phyloP scores from a whole-genome alignment of 1,140 invertebrate species.

The Diorhabda sublineata region DNA sequence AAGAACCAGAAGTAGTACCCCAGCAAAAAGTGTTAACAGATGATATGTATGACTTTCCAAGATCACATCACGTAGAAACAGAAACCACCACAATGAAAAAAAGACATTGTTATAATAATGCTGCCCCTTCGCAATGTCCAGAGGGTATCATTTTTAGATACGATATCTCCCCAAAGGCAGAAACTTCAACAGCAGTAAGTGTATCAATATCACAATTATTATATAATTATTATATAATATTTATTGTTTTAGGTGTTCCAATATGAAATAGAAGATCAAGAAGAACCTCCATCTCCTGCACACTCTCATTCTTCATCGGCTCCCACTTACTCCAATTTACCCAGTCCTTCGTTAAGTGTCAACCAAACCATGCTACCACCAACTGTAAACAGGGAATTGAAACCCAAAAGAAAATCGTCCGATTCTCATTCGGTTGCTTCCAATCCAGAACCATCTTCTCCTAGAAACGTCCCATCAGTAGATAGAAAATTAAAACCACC shows the following conservation, averaged over 20 bases:
- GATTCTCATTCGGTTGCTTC: slow-evolving; percentile 53
- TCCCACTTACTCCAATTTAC: slow-evolving; percentile 56
- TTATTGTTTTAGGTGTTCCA: slow-evolving; percentile 47
- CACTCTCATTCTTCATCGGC: slow-evolving; percentile 52
- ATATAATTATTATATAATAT: neutral
- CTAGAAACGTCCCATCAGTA: slow-evolving; percentile 45
- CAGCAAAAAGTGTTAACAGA: slow-evolving; percentile 46
- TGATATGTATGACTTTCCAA: slow-evolving; percentile 70
- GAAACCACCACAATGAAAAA: slow-evolving; percentile 37
- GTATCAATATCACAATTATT: neutral
- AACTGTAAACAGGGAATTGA: slow-evolving; percentile 71
- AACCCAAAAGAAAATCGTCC: slow-evolving; percentile 64
- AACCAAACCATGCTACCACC: slow-evolving; percentile 58
- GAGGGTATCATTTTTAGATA: slow-evolving; percentile 58
- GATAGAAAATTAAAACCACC: slow-evolving; percentile 46
- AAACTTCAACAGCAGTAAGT: slow-evolving; percentile 35
- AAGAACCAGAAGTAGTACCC: neutral
- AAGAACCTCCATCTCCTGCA: slow-evolving; percentile 52
- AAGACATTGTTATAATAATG: slow-evolving; percentile 69
- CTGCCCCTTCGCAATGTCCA: slow-evolving; percentile 53
- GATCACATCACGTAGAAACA: slow-evolving; percentile 55
- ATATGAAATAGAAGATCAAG: slow-evolving; percentile 54
- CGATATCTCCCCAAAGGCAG: slow-evolving; percentile 48
- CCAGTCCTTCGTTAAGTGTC: slow-evolving; percentile 52
- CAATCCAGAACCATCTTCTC: slow-evolving; percentile 48